Evolutionary conservation across 2,113 vertebrate genomes (phyloP), one percentile per base, ranked within the genome.

Genomic region (Chunga burmeisteri): DNA sequence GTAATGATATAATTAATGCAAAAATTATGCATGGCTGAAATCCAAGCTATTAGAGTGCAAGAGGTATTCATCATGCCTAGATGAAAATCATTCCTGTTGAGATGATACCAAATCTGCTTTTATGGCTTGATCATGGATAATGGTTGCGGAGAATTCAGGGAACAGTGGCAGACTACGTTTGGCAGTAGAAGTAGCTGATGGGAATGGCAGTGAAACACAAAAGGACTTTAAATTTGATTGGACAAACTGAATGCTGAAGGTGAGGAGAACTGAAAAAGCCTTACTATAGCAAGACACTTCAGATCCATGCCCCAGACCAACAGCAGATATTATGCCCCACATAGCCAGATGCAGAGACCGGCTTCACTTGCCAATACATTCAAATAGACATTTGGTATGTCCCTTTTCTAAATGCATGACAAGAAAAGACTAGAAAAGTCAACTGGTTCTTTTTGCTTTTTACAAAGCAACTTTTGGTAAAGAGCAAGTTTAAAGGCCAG

Each of bases 21-120:
- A 95, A 96, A 93, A 90, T 94, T 88, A 96, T 94, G 90, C 94
- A 80, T 95, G 95, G 98, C 86, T 91, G 11, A 9, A 67, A 86
- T 92, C 87, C 91, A 87, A 88, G 68, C 86, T 84, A 71, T 88
- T 93, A 85, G 90, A 82, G 71, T 77, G 15, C 78, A 88, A 52
- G 53, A 86, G 73, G 81, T 71, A 85, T 95, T 96, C 81, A 91
- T 89, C 81, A 94, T 11, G 55, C 74, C 46, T 90, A 84, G 84
- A 94, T 70, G 82, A 85, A 91, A 95, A 82, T 81, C 56, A 71
- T 84, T 93, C 70, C 78, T 83, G 23, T 86, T 93, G 62, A 83
- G 82, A 71, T 68, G 30, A 38, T 84, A 94, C 80, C 84, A 78
- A 74, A 90, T 26, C 67, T 83, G 53, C 50, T 92, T 81, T 86